Conservation (phyloP, 2,113 vertebrate genomes). For the Litocranius walleri region DNA sequence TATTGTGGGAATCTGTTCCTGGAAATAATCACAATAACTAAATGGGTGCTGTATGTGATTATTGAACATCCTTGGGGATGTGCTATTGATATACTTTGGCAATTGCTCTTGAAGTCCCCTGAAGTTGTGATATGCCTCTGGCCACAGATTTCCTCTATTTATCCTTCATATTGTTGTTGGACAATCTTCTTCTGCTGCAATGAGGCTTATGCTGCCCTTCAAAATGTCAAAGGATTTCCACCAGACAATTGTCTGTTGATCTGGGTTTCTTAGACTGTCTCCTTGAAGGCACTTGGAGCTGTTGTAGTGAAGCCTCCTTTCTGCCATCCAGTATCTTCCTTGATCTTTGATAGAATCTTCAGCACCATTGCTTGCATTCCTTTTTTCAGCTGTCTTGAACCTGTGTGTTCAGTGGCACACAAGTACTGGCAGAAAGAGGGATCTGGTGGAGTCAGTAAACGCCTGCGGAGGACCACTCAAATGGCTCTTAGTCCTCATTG, state of each 20-base stretch:
- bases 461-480: neutral
- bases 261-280: neutral
- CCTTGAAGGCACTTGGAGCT: neutral
- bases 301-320: neutral
- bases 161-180: neutral
- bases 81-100: neutral
- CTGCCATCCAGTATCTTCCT: neutral
- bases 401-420: neutral
- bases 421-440: neutral
- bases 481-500: neutral
- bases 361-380: neutral
- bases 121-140: neutral
- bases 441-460: neutral
- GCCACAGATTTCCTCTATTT: neutral
- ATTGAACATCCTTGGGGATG: neutral
- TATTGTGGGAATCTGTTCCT: neutral
- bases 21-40: neutral
- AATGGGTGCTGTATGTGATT: neutral
- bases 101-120: neutral
- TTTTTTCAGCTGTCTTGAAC: neutral
- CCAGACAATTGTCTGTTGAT: neutral
- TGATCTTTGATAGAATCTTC: neutral
- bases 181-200: neutral
- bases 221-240: neutral
- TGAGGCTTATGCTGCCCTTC: neutral